Evolutionary conservation across 2,113 vertebrate genomes (phyloP).

Genomic region (Crotalus horridus): DNA sequence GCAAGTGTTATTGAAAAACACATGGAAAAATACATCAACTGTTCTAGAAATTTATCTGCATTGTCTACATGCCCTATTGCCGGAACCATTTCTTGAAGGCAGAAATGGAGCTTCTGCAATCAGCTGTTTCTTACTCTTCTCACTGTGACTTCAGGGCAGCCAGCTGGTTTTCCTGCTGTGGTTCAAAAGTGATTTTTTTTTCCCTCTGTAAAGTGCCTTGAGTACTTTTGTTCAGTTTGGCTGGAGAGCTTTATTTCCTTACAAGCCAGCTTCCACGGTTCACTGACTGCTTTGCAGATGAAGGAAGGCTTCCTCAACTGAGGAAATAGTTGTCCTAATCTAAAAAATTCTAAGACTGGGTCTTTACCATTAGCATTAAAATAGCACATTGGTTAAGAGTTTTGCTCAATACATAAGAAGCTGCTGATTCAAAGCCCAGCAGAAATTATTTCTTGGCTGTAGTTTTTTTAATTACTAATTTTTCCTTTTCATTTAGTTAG

Average conservation of each 20-base stretch:
- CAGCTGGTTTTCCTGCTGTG: background rate
- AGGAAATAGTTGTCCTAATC: background rate
- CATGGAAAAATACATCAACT: too few relatives aligned
- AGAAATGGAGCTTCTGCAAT: background rate
- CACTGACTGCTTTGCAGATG: background rate
- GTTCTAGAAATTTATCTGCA: background rate
- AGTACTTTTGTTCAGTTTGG: background rate
- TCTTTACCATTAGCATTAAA: background rate
- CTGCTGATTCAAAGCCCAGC: background rate
- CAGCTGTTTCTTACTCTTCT: background rate
- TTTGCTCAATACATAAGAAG: background rate
- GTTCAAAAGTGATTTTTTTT: background rate
- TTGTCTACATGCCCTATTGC: background rate
- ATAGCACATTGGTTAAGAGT: background rate
- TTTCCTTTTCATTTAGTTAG: background rate
- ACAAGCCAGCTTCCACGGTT: background rate
- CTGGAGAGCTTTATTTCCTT: background rate
- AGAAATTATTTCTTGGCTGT: background rate
- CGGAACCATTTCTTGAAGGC: background rate
- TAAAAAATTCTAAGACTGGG: background rate
- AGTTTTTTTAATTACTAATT: background rate
- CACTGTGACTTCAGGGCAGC: background rate
- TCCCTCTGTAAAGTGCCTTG: background rate
- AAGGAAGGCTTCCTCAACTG: background rate
- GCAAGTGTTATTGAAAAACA: background rate